A percentile compares a stretch with the other conserved stretches of the same genome.
phyloP scores from a whole-genome alignment of 2,797 vertebrate genomes.

The Pachyuromys duprasi region DNA sequence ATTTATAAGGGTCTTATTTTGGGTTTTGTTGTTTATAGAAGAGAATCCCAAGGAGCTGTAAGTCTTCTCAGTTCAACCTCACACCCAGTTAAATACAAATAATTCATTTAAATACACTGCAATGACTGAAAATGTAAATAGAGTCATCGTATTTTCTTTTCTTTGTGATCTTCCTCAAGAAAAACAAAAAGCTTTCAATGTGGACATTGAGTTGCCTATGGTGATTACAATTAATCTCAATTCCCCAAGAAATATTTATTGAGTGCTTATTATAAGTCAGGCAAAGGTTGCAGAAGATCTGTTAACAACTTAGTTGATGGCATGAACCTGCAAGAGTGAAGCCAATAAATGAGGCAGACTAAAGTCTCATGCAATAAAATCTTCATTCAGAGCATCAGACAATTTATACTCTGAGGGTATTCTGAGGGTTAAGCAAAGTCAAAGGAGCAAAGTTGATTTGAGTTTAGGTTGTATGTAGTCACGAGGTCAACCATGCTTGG shows the following conservation, averaged over 20 bases:
- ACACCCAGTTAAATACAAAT: constrained; percentile 43
- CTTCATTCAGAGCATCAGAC: not conserved
- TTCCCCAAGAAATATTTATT: constrained; percentile 32
- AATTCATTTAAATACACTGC: constrained; percentile 51
- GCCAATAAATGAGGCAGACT: not conserved
- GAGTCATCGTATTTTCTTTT: constrained; percentile 35
- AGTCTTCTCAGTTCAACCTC: constrained; percentile 16
- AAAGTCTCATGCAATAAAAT: not conserved
- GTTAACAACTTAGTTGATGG: not conserved
- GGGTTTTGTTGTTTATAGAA: constrained; percentile 52
- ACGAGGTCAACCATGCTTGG: not conserved
- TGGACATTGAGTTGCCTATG: constrained; percentile 28
- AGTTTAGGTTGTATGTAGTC: not conserved
- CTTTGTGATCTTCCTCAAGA: constrained; percentile 19
- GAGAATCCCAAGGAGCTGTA: constrained; percentile 16
- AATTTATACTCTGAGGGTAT: not conserved
- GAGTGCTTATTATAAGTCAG: not conserved
- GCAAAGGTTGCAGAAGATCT: not conserved
- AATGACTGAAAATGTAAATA: constrained; percentile 46
- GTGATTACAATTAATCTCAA: constrained; percentile 28
- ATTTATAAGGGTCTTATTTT: constrained; percentile 60
- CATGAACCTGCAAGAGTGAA: not conserved
- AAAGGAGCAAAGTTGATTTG: not conserved
- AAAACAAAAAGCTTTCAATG: constrained; percentile 28
- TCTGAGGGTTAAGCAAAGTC: not conserved